Conservation (phyloP, 1,140 invertebrate species). For the Meloidogyne hapla region DNA sequence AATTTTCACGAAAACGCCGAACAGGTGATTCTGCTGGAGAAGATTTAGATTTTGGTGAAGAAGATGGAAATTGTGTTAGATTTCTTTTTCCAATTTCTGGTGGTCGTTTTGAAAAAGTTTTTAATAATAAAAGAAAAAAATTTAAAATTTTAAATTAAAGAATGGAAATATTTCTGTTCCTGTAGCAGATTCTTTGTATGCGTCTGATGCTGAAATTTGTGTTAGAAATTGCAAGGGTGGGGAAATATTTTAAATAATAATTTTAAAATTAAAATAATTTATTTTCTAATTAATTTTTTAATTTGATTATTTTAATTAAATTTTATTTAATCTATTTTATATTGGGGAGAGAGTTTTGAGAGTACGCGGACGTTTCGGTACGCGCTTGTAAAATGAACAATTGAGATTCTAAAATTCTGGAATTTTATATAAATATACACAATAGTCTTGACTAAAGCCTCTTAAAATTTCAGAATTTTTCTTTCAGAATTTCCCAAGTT, state of each 20-base stretch:
- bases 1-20: conserved; percentile 61
- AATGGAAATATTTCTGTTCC: conserved; percentile 26
- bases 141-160: not conserved
- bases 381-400: not conserved
- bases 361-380: not conserved
- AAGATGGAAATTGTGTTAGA: conserved; percentile 55
- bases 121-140: conserved; percentile 72
- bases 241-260: no score
- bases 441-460: not conserved
- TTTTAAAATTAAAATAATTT: conserved; percentile 2
- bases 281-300: not conserved
- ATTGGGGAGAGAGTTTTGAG: not conserved
- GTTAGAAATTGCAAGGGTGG: conserved; percentile 8
- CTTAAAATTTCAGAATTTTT: no score
- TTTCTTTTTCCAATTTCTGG: conserved; percentile 64
- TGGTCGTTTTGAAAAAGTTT: conserved; percentile 72
- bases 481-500: no score
- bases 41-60: conserved; percentile 57
- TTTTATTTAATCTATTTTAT: no score
- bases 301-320: not conserved
- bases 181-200: conserved; percentile 29
- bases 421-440: no score
- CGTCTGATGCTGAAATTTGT: conserved; percentile 35
- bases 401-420: no score
- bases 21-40: conserved; percentile 59